Base-by-base conservation (phyloP, 2,113 vertebrate genomes). In the Artemisiospiza belli region DNA sequence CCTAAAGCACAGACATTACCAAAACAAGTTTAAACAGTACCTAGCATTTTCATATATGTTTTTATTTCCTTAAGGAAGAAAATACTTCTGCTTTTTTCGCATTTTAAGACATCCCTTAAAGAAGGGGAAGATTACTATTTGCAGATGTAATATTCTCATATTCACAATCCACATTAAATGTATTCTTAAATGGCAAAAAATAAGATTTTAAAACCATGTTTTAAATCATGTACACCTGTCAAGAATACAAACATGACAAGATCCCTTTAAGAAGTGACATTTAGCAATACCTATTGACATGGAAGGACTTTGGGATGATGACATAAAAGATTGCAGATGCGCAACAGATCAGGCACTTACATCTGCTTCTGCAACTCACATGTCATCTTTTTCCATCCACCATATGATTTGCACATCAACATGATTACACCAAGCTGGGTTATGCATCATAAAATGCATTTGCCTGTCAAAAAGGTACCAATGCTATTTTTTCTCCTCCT, bases 281-380 rank as follows among this genome's bases (percentile, higher is more conserved):
- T 81, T 76, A 94, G 66, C 68, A 69, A 27, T 55, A 76, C 16
- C 10, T 89, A 66, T 44, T 5, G 27, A 92, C 41, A 61, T 12
- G 11, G 62, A 83, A 87, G 16, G n/a, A 78, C 75, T 92, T 92
- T 28, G 35, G 59, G 35, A 90, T 93, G 89, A 57, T 59, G 63
- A 90, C 62, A 66, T 70, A 55, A 94, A 94, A 33, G 27, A 22
- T 80, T 84, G 39, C 59, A 91, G 73, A 82, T 41, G 55, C 83
- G 57, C 66, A 83, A 76, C 51, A 81, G 75, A 93, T 80, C 80
- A 86, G 44, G 62, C 62, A 74, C 69, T 94, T 76, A 75, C 86
- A 94, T 96, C 81, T 91, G 83, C 84, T 81, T 93, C 81, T 70
- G 74, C 92, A 92, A 64, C 68, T 95, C 92, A 93, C 44, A 80